Evolutionary conservation across 2,797 vertebrate genomes (phyloP), one percentile per base, ranked within the genome.

Genomic region (Rhinophrynus dorsalis): DNA sequence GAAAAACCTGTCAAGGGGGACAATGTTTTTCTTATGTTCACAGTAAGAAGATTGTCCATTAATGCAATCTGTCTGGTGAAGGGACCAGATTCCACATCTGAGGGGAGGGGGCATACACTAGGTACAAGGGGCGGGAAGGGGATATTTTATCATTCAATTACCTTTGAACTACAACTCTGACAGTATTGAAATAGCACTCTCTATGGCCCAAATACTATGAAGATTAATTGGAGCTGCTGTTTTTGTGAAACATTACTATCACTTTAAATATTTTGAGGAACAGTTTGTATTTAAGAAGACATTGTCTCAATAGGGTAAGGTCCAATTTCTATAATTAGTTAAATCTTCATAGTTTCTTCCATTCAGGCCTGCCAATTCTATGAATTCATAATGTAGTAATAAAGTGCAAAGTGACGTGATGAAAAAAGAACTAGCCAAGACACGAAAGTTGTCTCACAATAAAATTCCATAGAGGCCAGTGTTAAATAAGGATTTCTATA

Each of bases 271-370:
- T 55, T 42, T 11, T 32, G 20, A 42, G 33, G 68, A 65, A 55
- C 18, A 65, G 29, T 57, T 50, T 58, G 44, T 51, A 58, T 65
- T 38, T 50, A 5, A 38, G 23, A 65, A 72, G 60, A 65, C 60
- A 72, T 72, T 70, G 63, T 60, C 60, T 72, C 60, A 72, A 72
- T 58, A 42, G 15, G 12, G 33, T 26, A 23, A 29, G 32, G 45
- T 66, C 69, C 54, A 66, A 58, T 42, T 50, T 57, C 59, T 73
- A 73, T 65, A 59, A 73, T 73, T 59, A 73, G 26, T 52, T 58
- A n/a, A 59, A 35, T 58, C 32, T 57, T 72, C 44, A 38, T 72
- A 35, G 40, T 30, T 72, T 57, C 45, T 72, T 72, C 68, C 60
- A 72, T 32, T 64, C 8, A 24, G 50, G 58, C 24, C 11, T 56